These are phyloP conservation scores for Melieria crassipennis DNA, from an alignment of 2,888 invertebrate genomes.

Conservation along the genomic window DNA sequence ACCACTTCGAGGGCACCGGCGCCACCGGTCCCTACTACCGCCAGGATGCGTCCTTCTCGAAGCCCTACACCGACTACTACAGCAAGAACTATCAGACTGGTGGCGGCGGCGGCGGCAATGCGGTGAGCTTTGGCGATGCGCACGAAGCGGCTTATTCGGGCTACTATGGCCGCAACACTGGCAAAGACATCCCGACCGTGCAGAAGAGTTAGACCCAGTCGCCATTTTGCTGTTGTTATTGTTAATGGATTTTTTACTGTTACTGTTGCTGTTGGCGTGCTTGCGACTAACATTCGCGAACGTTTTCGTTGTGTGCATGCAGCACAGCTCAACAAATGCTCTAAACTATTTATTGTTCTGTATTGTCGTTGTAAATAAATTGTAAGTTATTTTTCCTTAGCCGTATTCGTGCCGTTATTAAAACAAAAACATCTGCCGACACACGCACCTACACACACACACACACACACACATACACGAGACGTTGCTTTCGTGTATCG, in stretches of 20 bases:
- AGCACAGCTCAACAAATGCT: background rate
- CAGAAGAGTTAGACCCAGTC: conserved; percentile 45
- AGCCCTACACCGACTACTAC: conserved; percentile 64
- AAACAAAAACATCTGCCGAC: too few species aligned
- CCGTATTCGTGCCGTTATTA: too few species aligned
- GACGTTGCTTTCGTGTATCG: too few species aligned
- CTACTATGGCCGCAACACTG: conserved; percentile 73
- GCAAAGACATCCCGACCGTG: conserved; percentile 62
- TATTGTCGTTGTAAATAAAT: conserved; percentile 22
- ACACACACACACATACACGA: too few species aligned
- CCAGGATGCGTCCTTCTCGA: conserved; percentile 59
- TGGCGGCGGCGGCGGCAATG: conserved; percentile 49
- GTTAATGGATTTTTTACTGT: conserved; percentile 13
- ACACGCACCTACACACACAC: too few species aligned
- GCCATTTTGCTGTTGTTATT: conserved; percentile 24
- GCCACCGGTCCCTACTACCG: conserved; percentile 54
- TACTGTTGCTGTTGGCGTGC: background rate
- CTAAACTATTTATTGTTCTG: conserved; percentile 19
- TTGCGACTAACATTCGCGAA: conserved; percentile 16
- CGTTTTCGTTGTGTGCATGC: conserved; percentile 6
- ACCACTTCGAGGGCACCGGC: conserved; percentile 57
- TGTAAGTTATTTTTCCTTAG: conserved; percentile 3
- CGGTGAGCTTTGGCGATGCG: conserved; percentile 72
- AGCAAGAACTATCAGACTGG: conserved; percentile 66
- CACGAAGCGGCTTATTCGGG: conserved; percentile 80